phyloP scores from a whole-genome alignment of 2,797 vertebrate genomes.

The Crossoptilon crossoptilon region DNA sequence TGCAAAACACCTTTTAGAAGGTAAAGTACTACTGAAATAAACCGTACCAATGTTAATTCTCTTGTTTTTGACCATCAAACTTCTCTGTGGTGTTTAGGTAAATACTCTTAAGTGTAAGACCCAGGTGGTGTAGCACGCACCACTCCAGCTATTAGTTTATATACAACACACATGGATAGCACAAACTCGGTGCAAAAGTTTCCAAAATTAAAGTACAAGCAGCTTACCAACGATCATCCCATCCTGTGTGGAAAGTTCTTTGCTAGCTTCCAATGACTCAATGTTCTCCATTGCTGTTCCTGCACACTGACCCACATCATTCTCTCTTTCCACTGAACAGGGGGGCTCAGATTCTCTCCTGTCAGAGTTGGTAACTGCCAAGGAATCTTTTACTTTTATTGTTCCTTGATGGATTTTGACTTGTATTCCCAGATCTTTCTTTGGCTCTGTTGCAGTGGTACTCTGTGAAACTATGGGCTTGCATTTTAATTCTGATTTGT shows the following conservation, averaged over 20 bases:
- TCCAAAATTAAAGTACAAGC: neutral
- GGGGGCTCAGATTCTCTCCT: neutral
- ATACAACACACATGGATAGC: neutral
- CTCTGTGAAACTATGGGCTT: neutral
- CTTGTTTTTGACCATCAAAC: neutral
- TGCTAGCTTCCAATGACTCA: neutral
- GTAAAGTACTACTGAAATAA: neutral
- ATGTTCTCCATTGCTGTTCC: neutral
- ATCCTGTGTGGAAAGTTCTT: neutral
- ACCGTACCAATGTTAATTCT: neutral
- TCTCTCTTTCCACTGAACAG: neutral
- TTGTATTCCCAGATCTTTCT: neutral
- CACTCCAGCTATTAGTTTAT: neutral
- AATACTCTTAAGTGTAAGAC: neutral
- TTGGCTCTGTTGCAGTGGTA: neutral
- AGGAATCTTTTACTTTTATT: conserved; percentile 9
- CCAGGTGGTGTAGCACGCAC: neutral
- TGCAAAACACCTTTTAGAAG: neutral
- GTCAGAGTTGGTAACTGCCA: neutral
- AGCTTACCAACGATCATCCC: conserved; percentile 63
- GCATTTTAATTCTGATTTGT: conserved; percentile 11
- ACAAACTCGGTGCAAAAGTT: neutral
- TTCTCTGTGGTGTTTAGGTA: neutral
- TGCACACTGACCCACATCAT: neutral
- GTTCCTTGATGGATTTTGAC: conserved; percentile 29